A percentile compares a stretch with the other conserved stretches of the same genome.
Conservation (phyloP, 2,113 vertebrate species). For the Vanacampus margaritifer region DNA sequence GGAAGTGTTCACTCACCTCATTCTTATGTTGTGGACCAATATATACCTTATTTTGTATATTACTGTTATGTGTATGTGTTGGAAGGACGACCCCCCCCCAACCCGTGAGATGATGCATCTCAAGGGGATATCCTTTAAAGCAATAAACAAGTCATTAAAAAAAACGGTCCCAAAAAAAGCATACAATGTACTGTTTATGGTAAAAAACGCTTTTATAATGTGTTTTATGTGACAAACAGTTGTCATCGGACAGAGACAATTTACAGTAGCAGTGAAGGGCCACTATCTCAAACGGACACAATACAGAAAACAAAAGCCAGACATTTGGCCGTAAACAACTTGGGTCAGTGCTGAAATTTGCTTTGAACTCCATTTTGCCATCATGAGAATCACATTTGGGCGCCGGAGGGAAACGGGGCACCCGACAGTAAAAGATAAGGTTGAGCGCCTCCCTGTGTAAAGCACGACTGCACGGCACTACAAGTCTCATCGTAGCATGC, state of each 20-base stretch:
- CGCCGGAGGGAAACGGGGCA: slow-evolving; percentile 12
- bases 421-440: slow-evolving; percentile 45
- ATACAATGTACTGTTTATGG: background rate
- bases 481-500: slow-evolving; percentile 42
- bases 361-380: slow-evolving; percentile 44
- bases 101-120: no score
- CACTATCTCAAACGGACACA: slow-evolving; percentile 6
- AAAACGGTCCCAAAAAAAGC: background rate
- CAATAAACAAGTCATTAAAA: background rate
- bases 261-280: slow-evolving; percentile 8
- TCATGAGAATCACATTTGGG: slow-evolving; percentile 33
- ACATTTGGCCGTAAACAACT: slow-evolving; percentile 33
- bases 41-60: no score
- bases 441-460: slow-evolving; percentile 49
- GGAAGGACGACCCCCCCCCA: no score
- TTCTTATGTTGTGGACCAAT: background rate
- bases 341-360: slow-evolving; percentile 19
- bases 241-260: slow-evolving; percentile 26
- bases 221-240: background rate
- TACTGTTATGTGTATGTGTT: no score
- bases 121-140: no score
- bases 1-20: background rate
- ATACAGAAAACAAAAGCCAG: slow-evolving; percentile 30
- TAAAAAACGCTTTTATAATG: background rate
- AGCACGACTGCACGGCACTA: slow-evolving; percentile 33